A percentile compares a stretch with the other conserved stretches of the same genome.
phyloP scores from a whole-genome alignment of 2,888 invertebrate genomes.

The Tenthredo livida region DNA sequence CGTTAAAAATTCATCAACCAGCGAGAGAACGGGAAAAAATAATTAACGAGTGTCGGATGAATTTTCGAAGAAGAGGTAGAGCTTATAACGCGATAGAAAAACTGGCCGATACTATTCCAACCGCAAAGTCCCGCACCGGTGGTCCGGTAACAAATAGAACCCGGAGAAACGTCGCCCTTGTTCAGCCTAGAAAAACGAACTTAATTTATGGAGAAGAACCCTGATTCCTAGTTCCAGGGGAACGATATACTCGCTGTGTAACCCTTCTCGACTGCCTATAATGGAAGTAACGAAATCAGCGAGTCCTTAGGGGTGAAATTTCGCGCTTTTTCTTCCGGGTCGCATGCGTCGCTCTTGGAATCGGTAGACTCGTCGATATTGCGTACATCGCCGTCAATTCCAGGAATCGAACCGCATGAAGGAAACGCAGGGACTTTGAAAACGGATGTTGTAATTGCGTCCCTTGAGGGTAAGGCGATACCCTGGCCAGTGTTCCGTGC shows the following conservation, averaged over 20 bases:
- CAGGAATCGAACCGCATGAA: conserved; percentile 27
- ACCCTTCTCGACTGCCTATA: not conserved
- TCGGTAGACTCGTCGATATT: conserved; percentile 21
- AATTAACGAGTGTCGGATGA: not conserved
- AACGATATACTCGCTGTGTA: not conserved
- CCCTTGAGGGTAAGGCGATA: conserved; percentile 76
- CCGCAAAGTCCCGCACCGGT: conserved; percentile 19
- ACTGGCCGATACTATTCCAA: not conserved
- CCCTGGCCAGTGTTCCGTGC: conserved; percentile 70
- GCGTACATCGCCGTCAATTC: conserved; percentile 7
- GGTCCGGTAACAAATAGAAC: conserved; percentile 20
- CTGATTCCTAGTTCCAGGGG: not conserved
- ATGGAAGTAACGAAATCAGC: not conserved
- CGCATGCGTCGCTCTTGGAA: not conserved
- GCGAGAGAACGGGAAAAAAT: not conserved
- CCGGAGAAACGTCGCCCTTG: conserved; percentile 18
- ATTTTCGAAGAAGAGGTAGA: not conserved
- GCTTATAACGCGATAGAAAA: not conserved
- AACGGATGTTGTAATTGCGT: conserved; percentile 74
- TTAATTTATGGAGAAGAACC: conserved; percentile 15
- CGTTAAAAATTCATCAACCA: not conserved
- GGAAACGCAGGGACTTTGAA: conserved; percentile 7
- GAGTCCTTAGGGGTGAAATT: not conserved
- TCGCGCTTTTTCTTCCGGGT: not conserved
- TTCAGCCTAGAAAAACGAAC: conserved; percentile 21